These are phyloP conservation scores for Garra rufa DNA, from an alignment of 2,113 vertebrate genomes.

Conservation along the genomic window DNA sequence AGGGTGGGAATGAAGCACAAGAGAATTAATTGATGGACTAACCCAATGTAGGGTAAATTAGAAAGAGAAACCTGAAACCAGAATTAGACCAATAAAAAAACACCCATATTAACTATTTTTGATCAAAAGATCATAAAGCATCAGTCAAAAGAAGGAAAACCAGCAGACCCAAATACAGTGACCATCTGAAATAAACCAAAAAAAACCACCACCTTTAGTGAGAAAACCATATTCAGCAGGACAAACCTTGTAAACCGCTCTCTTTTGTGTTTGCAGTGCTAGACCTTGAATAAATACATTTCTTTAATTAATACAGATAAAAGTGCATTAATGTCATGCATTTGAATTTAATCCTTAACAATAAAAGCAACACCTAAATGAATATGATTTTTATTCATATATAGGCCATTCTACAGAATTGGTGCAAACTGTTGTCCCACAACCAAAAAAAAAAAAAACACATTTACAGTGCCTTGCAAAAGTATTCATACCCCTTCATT, in stretches of 20 bases:
- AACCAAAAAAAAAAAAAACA: too few relatives aligned
- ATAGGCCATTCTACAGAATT: too few relatives aligned
- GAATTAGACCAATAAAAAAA: too few relatives aligned
- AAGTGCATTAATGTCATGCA: background rate
- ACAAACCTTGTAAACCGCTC: slow-evolving; percentile 58
- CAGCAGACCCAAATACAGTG: background rate
- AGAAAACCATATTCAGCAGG: background rate
- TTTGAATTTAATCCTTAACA: background rate
- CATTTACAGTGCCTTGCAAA: too few relatives aligned
- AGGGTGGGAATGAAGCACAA: too few relatives aligned
- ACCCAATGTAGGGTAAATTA: too few relatives aligned
- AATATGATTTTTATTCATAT: background rate
- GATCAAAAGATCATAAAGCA: background rate
- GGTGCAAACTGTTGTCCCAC: too few relatives aligned
- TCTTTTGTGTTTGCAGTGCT: slow-evolving; percentile 44
- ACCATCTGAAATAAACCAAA: background rate
- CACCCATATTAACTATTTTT: background rate
- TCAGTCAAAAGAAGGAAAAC: background rate
- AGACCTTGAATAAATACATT: slow-evolving; percentile 56
- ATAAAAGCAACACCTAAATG: background rate
- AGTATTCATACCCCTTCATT: too few relatives aligned
- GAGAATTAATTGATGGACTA: too few relatives aligned
- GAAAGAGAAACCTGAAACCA: too few relatives aligned
- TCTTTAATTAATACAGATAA: background rate
- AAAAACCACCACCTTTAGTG: background rate